Base-by-base conservation (phyloP, 1,140 invertebrate species). In the Megalopta genalis region DNA sequence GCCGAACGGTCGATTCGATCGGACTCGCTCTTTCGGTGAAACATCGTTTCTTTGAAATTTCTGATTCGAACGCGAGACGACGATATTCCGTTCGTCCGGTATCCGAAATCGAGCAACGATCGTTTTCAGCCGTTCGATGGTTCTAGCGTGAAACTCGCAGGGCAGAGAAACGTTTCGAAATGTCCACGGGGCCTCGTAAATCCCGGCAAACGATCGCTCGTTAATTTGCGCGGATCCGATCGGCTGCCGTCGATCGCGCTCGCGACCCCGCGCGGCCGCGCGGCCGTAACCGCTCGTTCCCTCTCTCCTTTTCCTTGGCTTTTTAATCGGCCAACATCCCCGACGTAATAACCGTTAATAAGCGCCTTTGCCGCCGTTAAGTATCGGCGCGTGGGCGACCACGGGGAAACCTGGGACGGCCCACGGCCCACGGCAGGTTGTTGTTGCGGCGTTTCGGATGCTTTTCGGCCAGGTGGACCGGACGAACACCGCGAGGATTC, bases 281-380 rank as follows among this genome's bases (percentile, higher is more conserved):
- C 7, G 0, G 54, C n/a, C n/a, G n/a, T n/a, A n/a, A n/a, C n/a
- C n/a, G 7, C 6, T 57, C n/a, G 18, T 63, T 75, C 37, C n/a
- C n/a, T 9, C 32, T 46, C 37, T n/a, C 42, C 46, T 52, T 54
- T 57, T 57, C 21, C 25, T 49, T 60, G 54, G 18, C 52, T 81
- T 83, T 88, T 84, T 83, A 78, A 86, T 87, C 78, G 77, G 21
- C 27, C 63, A 87, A 83, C 73, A 77, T 75, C 60, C 77, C 72
- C 68, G 76, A 82, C 78, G 83, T 84, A 88, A 88, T 87, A 88
- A 88, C 83, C 83, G 87, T 88, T 88, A 88, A 88, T 88, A 88
- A 87, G 77, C 87, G 82, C 71, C 81, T 86, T 83, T 76, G 81
- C 83, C 69, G 86, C 76, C 77, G 86, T 84, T 88, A 88, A 88